Base-by-base conservation (phyloP, 2,797 vertebrate genomes). In the Eutrigla gurnardus region DNA sequence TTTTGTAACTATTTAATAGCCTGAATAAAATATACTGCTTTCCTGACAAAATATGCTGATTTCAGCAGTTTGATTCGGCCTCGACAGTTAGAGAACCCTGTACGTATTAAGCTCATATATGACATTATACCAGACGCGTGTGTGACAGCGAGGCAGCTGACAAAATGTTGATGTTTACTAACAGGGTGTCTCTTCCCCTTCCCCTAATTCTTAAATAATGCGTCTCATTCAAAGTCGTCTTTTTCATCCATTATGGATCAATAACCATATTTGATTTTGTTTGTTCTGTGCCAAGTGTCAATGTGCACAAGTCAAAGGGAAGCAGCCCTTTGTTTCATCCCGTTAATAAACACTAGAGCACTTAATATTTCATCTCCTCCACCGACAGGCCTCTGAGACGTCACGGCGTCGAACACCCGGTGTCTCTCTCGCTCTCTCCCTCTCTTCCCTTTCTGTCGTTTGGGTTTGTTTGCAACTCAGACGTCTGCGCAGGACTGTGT, bases 171-270 rank as follows among this genome's bases (percentile, higher is more conserved):
- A 90, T 90, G 88, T 92, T 94, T 88, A 91, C 89, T 78, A 90
- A 80, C 83, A 81, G 80, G 78, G 79, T 66, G 76, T 74, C 82
- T 80, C 81, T 77, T 88, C 77, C 85, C 78, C 80, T 89, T 83
- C 84, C 25, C 25, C 91, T 88, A 91, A 91, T 93, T 87, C 92
- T 94, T 95, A 90, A 94, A 94, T 94, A 93, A 93, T 93, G 89
- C 81, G 81, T 76, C 91, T 93, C 91, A 92, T 91, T 90, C 90
- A 92, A 90, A 91, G 86, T 88, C 85, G 87, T 75, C 86, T 84
- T 89, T 91, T 92, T 94, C 93, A 95, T 95, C 85, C 89, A 96
- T 95, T 89, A 95, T 96, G 93, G 92, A 95, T 93, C 93, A 94
- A 94, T 93, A 92, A 25, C 85, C 91, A 91, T 90, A 92, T 93